Percentiles rank a stretch among this genome's conserved stretches.
Conservation (phyloP, 2,888 invertebrate genomes). For the Sinopyrophorus schimmeli region DNA sequence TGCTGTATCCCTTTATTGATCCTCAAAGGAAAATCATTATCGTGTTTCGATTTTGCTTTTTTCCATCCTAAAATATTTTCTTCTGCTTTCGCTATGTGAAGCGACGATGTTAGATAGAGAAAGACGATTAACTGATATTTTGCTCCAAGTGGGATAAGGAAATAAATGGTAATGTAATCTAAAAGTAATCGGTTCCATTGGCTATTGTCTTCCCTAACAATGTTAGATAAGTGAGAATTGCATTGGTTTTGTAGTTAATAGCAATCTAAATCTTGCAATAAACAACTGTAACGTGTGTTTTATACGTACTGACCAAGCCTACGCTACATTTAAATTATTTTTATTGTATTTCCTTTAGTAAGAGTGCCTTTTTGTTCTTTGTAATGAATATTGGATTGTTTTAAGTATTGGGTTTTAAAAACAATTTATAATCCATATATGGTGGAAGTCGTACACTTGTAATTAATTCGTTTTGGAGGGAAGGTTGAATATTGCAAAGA, state of each 20-base stretch:
- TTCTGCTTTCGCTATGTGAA: background rate
- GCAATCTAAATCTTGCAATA: constrained; percentile 20
- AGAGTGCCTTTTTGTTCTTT: too few relatives aligned
- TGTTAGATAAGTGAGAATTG: constrained; percentile 36
- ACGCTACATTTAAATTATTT: constrained; percentile 10
- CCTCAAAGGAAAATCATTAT: constrained; percentile 6
- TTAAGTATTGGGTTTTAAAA: too few relatives aligned
- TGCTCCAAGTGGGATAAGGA: constrained; percentile 6
- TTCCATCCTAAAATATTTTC: background rate
- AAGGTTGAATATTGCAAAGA: too few relatives aligned
- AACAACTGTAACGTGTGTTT: constrained; percentile 25
- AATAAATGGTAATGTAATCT: constrained; percentile 20
- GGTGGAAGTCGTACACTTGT: too few relatives aligned
- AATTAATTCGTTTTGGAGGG: too few relatives aligned
- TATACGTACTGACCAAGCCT: constrained; percentile 11
- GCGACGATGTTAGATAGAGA: constrained; percentile 3
- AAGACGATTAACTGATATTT: constrained; percentile 3
- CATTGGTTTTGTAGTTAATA: constrained; percentile 34
- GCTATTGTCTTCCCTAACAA: constrained; percentile 30
- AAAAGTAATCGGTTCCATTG: constrained; percentile 21
- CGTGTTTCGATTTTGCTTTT: constrained; percentile 3
- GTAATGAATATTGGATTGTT: too few relatives aligned
- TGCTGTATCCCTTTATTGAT: background rate
- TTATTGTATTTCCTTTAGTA: too few relatives aligned
- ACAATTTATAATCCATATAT: too few relatives aligned